Base-by-base conservation (phyloP, 1,140 invertebrate genomes). In the Cyphomyrmex costatus region DNA sequence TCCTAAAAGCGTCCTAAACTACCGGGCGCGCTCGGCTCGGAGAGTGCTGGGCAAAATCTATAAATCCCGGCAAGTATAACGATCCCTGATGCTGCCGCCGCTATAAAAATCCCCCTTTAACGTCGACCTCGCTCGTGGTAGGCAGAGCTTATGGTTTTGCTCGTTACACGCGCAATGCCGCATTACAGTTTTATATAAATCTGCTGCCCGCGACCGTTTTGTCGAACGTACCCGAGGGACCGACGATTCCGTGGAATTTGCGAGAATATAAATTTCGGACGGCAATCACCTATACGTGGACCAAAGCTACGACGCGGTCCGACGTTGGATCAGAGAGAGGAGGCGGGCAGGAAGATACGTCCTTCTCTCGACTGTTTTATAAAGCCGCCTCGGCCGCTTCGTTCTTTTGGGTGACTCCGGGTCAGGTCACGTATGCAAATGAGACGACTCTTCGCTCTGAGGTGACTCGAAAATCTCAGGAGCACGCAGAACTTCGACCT, bases 351-450 rank as follows among this genome's bases (percentile, higher is more conserved):
- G 46, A 82, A 82, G 86, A 89, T 27, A 36, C 58, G 86, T 73
- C 58, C 36, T 77, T 46, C n/a, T 14, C 58, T 16, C 19, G 51
- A 86, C 27, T 74, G 77, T 88, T 73, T 86, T 88, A 86, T 85
- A 87, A 87, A 86, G 58, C 63, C 85, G 85, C 85, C 71, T 74
- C 56, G 85, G 6, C 49, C 53, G 53, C 30, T 21, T 76, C 56
- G 53, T 73, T 74, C 61, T 89, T 89, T 86, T 65, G 71, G 68
- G 61, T 76, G 88, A 86, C 86, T 86, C n/a, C 58, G 87, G 87
- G 91, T 92, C 91, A 92, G 88, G 87, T 88, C 89, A 86, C 87
- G 87, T 91, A 92, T 92, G 92, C 90, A 91, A 92, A 92, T 92
- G 80, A 91, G 86, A 90, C 73, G 60, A 86, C 60, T 61, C 71